These are phyloP conservation scores for Falco columbarius DNA, from an alignment of 2,797 vertebrate genomes.

Conservation along the genomic window DNA sequence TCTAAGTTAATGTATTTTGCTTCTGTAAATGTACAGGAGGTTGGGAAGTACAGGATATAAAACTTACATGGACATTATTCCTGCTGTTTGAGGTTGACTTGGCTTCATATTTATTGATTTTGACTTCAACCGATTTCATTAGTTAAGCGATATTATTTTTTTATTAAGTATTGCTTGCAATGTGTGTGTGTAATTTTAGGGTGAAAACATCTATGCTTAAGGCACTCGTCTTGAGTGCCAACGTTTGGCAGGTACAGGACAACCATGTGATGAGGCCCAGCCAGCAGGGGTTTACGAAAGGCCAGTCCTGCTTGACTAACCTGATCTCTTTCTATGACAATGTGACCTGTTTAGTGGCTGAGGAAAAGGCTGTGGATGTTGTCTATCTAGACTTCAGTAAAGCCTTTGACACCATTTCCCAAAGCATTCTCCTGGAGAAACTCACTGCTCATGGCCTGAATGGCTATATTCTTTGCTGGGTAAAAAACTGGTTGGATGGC, in stretches of 20 bases:
- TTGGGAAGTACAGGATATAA: not conserved
- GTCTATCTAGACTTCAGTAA: not conserved
- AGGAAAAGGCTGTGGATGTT: not conserved
- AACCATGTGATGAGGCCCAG: not conserved
- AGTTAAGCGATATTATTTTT: not conserved
- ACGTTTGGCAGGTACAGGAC: not conserved
- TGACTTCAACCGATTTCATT: constrained; percentile 26
- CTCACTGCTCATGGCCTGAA: not conserved
- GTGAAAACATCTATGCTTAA: constrained; percentile 6
- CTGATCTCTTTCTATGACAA: not conserved
- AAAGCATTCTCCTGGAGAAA: not conserved
- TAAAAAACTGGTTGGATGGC: not conserved
- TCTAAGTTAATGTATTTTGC: constrained; percentile 34
- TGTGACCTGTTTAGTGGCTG: not conserved
- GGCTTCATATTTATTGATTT: constrained; percentile 34
- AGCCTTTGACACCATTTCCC: not conserved
- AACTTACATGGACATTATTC: not conserved
- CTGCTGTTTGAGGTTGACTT: constrained; percentile 48
- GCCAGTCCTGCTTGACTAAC: not conserved
- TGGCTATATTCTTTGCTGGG: not conserved
- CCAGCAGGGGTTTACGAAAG: not conserved
- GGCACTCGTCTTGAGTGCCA: not conserved
- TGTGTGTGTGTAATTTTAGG: not conserved
- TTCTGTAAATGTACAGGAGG: constrained; percentile 32
- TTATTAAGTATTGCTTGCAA: not conserved